Base-by-base conservation (phyloP, 2,888 invertebrate genomes). In the Dermolepida albohirtum region DNA sequence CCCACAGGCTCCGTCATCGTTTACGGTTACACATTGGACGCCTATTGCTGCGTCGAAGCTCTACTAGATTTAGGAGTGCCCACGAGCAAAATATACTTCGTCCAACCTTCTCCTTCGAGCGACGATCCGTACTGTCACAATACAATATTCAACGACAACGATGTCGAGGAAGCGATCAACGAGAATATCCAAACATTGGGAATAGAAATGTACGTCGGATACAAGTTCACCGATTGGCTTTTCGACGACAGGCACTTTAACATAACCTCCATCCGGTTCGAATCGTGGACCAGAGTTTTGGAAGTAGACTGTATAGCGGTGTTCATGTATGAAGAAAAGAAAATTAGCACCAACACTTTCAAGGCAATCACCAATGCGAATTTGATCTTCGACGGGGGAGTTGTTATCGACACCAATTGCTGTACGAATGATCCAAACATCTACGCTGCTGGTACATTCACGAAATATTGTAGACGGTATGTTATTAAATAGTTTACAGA, bases 1-100 rank as follows among this genome's bases (percentile, higher is more conserved):
- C n/a, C n/a, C n/a, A n/a, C n/a, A 86, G 86, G 79, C 65, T 82
- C 79, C 70, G 77, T 90, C 5, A 79, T 93, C 1, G 87, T 94
- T 0, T 92, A 93, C 76, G 93, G 94, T 0, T 84, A 86, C 14
- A 86, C 86, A 39, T 80, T 92, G 54, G 87, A 91, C 73, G 87
- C 89, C 0, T 90, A 89, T 75, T 87, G 89, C 72, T 90, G 92
- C 74, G 75, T 93, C 7, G 85, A 88, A 14, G 87, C 89, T 0
- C 81, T 94, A 39, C 74, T 92, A 10, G 86, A 87, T 39, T 82
- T 86, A 70, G 89, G 89, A 1, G 78, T 16, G 51, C 70, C 73
- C 2, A 62, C 50, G 5, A 39, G 34, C 7, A 40, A 50, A 8
- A 66, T 73, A n/a, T 63, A 64, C 29, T 67, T 69, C 49, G 50